Evolutionary conservation across 2,888 invertebrate genomes (phyloP), one percentile per base, ranked within the genome.

Genomic region (Ochropleura leucogaster): DNA sequence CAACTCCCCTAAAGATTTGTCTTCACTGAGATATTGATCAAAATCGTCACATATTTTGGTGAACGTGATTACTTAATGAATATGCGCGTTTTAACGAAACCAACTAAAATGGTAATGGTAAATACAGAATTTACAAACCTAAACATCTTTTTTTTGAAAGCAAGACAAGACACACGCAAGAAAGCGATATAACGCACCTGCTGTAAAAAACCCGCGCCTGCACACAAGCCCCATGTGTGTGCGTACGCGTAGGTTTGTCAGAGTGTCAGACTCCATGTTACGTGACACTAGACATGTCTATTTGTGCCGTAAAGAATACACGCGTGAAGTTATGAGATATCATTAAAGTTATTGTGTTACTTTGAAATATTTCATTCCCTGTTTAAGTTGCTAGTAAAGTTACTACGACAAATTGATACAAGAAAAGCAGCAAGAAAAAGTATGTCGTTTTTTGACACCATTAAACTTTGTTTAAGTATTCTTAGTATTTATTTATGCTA

Each of bases 241-340:
- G 78, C 53, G 63, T 20, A 53, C 51, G 47, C 67, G 47, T 55
- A 63, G 46, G 40, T 30, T 30, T 30, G 30, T 30, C 30, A 30
- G 40, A 47, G 20, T 74, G 78, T 72, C 65, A 63, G 51, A 18
- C 12, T 51, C 55, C 4, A 67, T 57, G 62, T 63, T 51, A 62
- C 44, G 79, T 66, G 66, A 72, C 55, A 67, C 51, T 68, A 73
- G 64, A 79, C 80, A 59, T 64, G 53, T 80, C 47, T 59, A 80
- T 80, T 68, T 65, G 63, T 44, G n/a, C 64, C 44, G 47, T 80
- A 64, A 80, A 80, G 30, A 68, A 80, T 68, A 51, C 40, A 74
- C 40, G 44, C 40, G 53, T 49, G 49, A 74, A 59, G 55, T 67
- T 67, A 72, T 53, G n/a, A 62, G 20, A 66, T 62, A 59, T 42